phyloP scores from a whole-genome alignment of 2,888 invertebrate species.

The Cryptocephalus moraei region DNA sequence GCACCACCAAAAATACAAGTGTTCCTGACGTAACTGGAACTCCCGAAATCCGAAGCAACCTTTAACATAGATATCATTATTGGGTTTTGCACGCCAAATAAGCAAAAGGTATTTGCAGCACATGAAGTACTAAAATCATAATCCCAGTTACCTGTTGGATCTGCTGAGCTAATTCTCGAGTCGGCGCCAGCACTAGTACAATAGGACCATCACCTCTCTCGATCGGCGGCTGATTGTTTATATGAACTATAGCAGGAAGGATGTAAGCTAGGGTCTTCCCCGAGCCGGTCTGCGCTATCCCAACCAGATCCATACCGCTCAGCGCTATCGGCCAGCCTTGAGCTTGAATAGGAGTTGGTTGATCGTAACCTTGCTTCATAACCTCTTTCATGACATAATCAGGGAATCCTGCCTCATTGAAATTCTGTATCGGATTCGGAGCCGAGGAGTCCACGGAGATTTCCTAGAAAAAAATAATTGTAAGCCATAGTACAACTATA shows the following conservation, averaged over 20 bases:
- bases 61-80: no score
- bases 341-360: slow-evolving; percentile 77
- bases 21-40: slow-evolving; percentile 66
- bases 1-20: slow-evolving; percentile 88
- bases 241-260: slow-evolving; percentile 77
- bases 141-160: slow-evolving; percentile 44
- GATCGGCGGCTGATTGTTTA: slow-evolving; percentile 69
- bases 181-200: slow-evolving; percentile 69
- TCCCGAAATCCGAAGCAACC: slow-evolving; percentile 76
- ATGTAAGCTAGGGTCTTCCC: slow-evolving; percentile 74
- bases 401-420: slow-evolving; percentile 72
- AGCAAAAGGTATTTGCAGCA: no score
- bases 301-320: slow-evolving; percentile 75
- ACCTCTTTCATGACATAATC: slow-evolving; percentile 66
- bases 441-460: slow-evolving; percentile 71
- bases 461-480: slow-evolving; percentile 37
- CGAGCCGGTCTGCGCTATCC: slow-evolving; percentile 76
- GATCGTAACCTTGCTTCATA: slow-evolving; percentile 61
- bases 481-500: no score
- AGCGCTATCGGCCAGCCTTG: slow-evolving; percentile 83
- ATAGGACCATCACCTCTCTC: slow-evolving; percentile 76
- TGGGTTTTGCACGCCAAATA: slow-evolving; percentile 51
- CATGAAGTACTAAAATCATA: no score
- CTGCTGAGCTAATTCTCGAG: slow-evolving; percentile 68
- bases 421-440: slow-evolving; percentile 68